phyloP scores from a whole-genome alignment of 2,113 vertebrate genomes.

The Megalops atlanticus region DNA sequence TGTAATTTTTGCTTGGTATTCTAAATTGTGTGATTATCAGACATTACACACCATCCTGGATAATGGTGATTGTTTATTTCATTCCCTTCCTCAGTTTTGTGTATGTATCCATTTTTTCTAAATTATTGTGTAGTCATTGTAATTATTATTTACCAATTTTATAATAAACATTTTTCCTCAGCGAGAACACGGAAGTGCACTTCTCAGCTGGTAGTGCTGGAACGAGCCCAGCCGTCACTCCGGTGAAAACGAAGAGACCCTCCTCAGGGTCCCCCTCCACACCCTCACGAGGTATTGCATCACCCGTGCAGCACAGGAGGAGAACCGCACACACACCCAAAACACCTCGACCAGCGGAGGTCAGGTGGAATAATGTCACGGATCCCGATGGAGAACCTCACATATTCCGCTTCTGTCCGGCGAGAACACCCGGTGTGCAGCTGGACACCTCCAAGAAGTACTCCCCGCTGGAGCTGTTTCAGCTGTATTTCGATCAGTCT shows the following conservation, averaged over 20 bases:
- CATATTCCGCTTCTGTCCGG: not conserved
- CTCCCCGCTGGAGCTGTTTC: slow-evolving; percentile 26
- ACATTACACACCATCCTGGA: too few relatives aligned
- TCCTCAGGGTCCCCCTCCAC: too few relatives aligned
- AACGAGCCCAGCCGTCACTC: not conserved
- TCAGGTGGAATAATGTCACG: not conserved
- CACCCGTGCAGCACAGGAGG: not conserved
- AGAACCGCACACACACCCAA: not conserved
- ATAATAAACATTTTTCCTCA: not conserved
- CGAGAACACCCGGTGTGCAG: slow-evolving; percentile 18
- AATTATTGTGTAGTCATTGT: not conserved
- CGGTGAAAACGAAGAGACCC: not conserved
- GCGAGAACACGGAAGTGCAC: not conserved
- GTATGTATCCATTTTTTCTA: not conserved
- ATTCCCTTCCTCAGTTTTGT: not conserved
- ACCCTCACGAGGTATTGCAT: not conserved
- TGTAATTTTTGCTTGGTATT: too few relatives aligned
- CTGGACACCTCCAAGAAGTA: not conserved
- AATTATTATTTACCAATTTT: not conserved
- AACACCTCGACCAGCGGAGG: too few relatives aligned
- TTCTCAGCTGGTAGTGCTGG: too few relatives aligned
- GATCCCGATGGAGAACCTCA: not conserved
- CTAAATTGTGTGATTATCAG: too few relatives aligned
- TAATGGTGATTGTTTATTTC: too few relatives aligned
- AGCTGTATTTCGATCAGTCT: slow-evolving; percentile 27